These are phyloP conservation scores for Oreonectes daqikongensis DNA, from an alignment of 2,797 vertebrate genomes.

Conservation along the genomic window DNA sequence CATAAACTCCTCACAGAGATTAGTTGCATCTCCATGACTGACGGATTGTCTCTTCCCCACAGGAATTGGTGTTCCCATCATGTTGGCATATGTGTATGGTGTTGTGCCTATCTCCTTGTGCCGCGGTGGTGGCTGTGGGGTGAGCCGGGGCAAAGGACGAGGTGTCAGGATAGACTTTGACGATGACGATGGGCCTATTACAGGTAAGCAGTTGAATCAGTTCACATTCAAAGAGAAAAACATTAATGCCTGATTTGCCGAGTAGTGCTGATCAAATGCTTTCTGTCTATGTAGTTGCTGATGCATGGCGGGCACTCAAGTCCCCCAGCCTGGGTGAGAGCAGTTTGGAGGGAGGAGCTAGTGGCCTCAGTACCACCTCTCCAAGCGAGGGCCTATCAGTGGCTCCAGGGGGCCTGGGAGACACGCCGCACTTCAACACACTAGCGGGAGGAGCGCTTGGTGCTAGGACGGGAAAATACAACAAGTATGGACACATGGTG, in stretches of 20 bases:
- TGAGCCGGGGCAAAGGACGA: constrained; percentile 93
- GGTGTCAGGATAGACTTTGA: constrained; percentile 97
- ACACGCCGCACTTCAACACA: constrained; percentile 90
- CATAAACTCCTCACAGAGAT: too few species aligned
- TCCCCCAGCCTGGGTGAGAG: constrained; percentile 96
- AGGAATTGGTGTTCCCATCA: constrained; percentile 98
- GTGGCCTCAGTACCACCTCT: constrained; percentile 91
- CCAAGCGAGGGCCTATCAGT: constrained; percentile 82
- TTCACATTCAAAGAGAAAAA: neutral
- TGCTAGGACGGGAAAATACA: constrained; percentile 88
- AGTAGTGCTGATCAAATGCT: neutral
- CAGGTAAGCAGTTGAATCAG: constrained; percentile 75
- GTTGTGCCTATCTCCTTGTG: constrained; percentile 98
- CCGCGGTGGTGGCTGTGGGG: constrained; percentile 93
- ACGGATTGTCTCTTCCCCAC: constrained; percentile 13
- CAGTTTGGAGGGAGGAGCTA: constrained; percentile 93
- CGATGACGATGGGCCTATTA: constrained; percentile 96
- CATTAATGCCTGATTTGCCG: neutral
- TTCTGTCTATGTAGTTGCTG: constrained; percentile 72
- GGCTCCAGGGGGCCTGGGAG: constrained; percentile 84
- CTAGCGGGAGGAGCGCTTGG: constrained; percentile 88
- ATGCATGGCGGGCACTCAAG: constrained; percentile 96
- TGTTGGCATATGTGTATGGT: constrained; percentile 97
- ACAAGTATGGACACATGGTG: constrained; percentile 78
- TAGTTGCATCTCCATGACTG: neutral